phyloP scores from a whole-genome alignment of 2,888 invertebrate genomes.

The Stratiomys singularior region DNA sequence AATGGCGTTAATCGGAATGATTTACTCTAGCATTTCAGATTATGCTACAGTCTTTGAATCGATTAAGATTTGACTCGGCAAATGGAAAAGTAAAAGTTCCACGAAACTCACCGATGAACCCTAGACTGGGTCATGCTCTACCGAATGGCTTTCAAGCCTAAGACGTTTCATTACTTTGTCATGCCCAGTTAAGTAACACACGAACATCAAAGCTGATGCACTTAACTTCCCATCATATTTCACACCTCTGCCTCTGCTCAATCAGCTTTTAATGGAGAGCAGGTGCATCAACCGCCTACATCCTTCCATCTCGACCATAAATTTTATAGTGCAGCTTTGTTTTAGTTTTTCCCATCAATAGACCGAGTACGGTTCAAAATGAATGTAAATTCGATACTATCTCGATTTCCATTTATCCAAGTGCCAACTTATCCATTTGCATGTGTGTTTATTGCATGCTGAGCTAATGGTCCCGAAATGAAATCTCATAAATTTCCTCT shows the following conservation, averaged over 20 bases:
- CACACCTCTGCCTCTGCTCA: background rate
- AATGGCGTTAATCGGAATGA: too few relatives aligned
- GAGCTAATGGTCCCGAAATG: background rate
- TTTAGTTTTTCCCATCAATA: background rate
- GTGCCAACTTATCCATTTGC: background rate
- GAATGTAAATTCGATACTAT: background rate
- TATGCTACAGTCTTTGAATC: too few relatives aligned
- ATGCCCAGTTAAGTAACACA: background rate
- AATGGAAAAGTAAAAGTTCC: too few relatives aligned
- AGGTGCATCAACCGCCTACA: background rate
- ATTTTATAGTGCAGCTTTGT: slow-evolving; percentile 5
- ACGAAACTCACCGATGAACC: too few relatives aligned
- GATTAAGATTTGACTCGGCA: too few relatives aligned
- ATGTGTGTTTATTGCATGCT: background rate
- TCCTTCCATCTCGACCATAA: background rate
- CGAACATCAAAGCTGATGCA: background rate
- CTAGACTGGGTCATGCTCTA: too few relatives aligned
- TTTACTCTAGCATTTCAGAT: too few relatives aligned
- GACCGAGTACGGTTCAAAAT: background rate
- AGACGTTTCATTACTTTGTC: too few relatives aligned
- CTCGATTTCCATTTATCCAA: background rate
- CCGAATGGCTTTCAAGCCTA: too few relatives aligned
- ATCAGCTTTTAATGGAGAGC: background rate
- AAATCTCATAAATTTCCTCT: background rate
- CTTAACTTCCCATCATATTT: background rate